Base-by-base conservation (phyloP, 1,140 invertebrate species). In the Delia radicum region DNA sequence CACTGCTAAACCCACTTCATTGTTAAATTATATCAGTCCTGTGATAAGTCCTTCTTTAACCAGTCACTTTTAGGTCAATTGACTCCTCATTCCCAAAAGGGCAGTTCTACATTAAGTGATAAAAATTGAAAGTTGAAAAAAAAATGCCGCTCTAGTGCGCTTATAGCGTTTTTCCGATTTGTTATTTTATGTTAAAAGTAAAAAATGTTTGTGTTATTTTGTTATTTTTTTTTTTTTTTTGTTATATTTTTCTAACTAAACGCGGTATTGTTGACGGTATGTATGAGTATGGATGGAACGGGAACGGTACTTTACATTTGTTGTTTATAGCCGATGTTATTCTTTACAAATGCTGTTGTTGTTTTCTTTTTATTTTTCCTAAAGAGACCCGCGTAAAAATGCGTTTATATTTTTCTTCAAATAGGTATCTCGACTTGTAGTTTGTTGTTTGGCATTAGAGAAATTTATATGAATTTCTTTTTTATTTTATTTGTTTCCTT, bases 361-460 rank as follows among this genome's bases (percentile, higher is more conserved):
- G 29, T 33, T 33, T 33, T 33, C 18, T 69, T 28, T 69, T 37
- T 69, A 69, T 21, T 37, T 33, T 33, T 69, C 8, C 37, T 69
- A 5, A 33, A 69, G 65, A 10, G 29, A 24, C 18, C 29, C n/a
- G 29, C 18, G 29, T 69, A 37, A 18, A 33, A 33, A 65, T 65
- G 62, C 62, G 62, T 65, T 65, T n/a, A n/a, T 65, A 28, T 65
- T 65, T 65, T 65, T 13, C n/a, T 65, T 65, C 48, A 55, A 55
- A n/a, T n/a, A n/a, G n/a, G n/a, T n/a, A n/a, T 42, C 37, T 42
- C n/a, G 12, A 42, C 37, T 33, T 33, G 4, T 33, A 4, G 10
- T 4, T 33, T 33, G 31, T 33, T 33, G 31, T 33, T 33, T 5
- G 18, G 48, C 48, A 55, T 55, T 55, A 21, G n/a, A 55, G 48